Evolutionary conservation across 92 coral and sea anemone species (phyloP).

Genomic region (Phenganax stokvisi): DNA sequence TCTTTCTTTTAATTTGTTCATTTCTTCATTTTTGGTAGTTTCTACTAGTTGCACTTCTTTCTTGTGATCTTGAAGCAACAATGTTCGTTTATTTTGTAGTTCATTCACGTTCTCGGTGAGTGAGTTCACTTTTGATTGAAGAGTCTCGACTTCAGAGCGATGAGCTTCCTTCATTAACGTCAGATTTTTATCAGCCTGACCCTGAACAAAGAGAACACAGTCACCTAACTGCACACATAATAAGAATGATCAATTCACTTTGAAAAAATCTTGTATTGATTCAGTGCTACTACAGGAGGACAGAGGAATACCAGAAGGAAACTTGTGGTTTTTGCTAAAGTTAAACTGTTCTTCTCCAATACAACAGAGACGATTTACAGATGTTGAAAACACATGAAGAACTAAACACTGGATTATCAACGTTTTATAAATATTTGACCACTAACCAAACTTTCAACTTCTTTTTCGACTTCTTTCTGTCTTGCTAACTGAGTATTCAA

Average conservation of each 20-base stretch:
- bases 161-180: slow-evolving; percentile 49
- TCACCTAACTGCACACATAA: too few species aligned
- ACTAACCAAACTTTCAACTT: slow-evolving; percentile 34
- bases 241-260: neutral
- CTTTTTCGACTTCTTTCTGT: slow-evolving; percentile 51
- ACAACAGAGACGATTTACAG: neutral
- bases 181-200: slow-evolving; percentile 54
- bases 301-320: neutral
- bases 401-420: neutral
- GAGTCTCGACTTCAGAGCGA: slow-evolving; percentile 58
- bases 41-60: neutral
- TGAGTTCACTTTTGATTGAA: slow-evolving; percentile 53
- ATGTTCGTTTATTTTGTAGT: slow-evolving; percentile 56
- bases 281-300: neutral
- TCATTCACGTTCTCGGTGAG: slow-evolving; percentile 57
- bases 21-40: neutral
- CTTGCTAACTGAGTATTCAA: slow-evolving; percentile 45
- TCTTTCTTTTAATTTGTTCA: slow-evolving; percentile 15
- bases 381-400: neutral
- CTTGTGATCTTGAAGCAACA: slow-evolving; percentile 54
- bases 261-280: neutral
- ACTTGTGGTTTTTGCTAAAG: neutral
- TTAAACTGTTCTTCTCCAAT: neutral
- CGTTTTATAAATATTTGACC: neutral
- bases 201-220: neutral